Evolutionary conservation across 2,797 vertebrate species (phyloP), one percentile per base, ranked within the genome.

Genomic region (Chelmon rostratus): DNA sequence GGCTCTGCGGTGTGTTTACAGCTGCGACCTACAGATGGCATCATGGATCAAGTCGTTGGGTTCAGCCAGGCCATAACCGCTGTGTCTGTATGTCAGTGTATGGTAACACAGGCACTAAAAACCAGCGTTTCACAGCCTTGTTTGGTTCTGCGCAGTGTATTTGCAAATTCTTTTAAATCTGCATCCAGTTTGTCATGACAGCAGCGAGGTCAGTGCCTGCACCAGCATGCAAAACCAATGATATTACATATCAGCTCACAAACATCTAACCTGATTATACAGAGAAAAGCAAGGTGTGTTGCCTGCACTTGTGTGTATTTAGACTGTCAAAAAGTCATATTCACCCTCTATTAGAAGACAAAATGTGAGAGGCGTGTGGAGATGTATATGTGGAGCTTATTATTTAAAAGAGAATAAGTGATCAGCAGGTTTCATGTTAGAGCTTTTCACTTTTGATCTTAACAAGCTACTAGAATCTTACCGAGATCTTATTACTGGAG

Each of bases 11-110:
- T 81, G 66, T 79, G 13, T 70, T 89, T 69, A 58, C 70, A 81
- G 58, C n/a, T 67, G 6, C 74, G 71, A 74, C 91, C 92, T 66
- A 77, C 73, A 93, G 92, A 62, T 80, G 93, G 92, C 90, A 44
- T 62, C 79, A 63, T 67, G 64, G 77, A 76, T 78, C 82, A 77
- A 87, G 67, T 62, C 31, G 49, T 72, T 40, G 13, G 2, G 8
- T 73, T 71, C 8, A 66, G 46, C 54, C 21, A 0, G n/a, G 31
- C 2, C 25, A 50, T 9, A 28, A 44, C 37, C 13, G 10, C 19
- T 58, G 9, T 8, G 7, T 53, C 35, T 35, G 1, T 33, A 21
- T 42, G 25, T 47, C 8, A 8, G 2, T 61, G 46, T 15, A 3
- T 3, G 8, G 42, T 47, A 58, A 25, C 13, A 33, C 3, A 38